Conservation (phyloP, 37 sponge, comb jelly and placozoan species). For the Halisarca cf. caerulea region DNA sequence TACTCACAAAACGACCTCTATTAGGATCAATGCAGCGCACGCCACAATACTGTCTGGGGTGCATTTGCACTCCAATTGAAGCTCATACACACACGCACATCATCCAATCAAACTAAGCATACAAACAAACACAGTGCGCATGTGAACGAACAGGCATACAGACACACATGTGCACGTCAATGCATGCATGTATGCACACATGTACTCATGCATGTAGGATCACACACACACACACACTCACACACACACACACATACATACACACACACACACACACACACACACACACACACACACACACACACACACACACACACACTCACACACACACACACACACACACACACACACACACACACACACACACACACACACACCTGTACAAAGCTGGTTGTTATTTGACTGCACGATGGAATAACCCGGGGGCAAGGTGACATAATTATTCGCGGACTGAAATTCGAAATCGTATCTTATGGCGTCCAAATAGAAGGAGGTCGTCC, state of each 20-base stretch:
- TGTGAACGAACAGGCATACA: too few relatives aligned
- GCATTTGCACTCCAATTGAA: too few relatives aligned
- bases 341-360: constrained; percentile 43
- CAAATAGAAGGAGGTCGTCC: neutral
- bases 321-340: constrained; percentile 39
- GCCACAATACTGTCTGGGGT: too few relatives aligned
- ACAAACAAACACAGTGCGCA: too few relatives aligned
- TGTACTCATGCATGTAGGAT: neutral
- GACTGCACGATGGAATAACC: neutral
- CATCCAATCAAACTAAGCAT: too few relatives aligned
- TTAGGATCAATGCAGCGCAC: too few relatives aligned
- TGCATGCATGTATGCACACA: neutral
- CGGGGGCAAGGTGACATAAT: neutral
- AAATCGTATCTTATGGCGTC: constrained; percentile 4
- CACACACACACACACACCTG: constrained; percentile 23
- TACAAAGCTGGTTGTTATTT: neutral
- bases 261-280: constrained; percentile 41
- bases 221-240: neutral
- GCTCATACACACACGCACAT: too few relatives aligned
- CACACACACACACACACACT: neutral
- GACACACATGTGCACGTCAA: neutral
- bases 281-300: constrained; percentile 9
- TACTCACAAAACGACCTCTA: too few relatives aligned
- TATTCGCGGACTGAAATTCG: neutral
- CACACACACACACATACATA: constrained; percentile 36